phyloP scores from a whole-genome alignment of 2,113 vertebrate genomes.

The Ochotona curzoniae region DNA sequence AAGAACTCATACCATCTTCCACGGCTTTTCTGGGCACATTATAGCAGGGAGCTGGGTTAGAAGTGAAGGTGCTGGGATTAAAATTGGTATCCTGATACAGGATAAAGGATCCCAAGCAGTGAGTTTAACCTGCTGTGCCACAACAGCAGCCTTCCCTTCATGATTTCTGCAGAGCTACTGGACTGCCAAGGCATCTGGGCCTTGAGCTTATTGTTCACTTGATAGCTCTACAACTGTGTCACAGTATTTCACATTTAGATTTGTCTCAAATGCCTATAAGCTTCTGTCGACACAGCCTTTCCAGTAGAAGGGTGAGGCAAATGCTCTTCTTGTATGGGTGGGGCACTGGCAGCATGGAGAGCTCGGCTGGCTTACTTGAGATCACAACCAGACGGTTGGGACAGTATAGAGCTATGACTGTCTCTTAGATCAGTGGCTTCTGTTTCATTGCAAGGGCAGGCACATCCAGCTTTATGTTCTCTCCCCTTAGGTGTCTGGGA shows the following conservation, averaged over 20 bases:
- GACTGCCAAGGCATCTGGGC: neutral
- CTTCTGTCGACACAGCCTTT: neutral
- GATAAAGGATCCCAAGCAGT: too few species aligned
- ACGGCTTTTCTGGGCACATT: too few species aligned
- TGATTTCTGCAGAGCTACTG: neutral
- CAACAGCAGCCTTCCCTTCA: neutral
- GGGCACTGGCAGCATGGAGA: neutral
- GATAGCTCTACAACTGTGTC: neutral
- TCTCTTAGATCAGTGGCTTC: neutral
- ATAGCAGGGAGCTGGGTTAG: too few species aligned
- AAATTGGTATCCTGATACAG: too few species aligned
- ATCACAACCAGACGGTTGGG: neutral
- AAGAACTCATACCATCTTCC: too few species aligned
- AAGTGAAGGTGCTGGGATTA: too few species aligned
- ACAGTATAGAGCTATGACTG: too few species aligned
- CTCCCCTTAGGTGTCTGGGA: neutral
- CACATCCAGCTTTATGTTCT: neutral
- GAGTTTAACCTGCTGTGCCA: too few species aligned
- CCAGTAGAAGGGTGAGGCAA: neutral
- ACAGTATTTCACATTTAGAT: neutral
- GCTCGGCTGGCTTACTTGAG: neutral
- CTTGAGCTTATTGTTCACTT: rapidly evolving
- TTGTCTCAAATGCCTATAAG: neutral
- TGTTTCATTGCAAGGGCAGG: rapidly evolving
- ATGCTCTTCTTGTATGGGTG: neutral